A percentile compares a stretch with the other conserved stretches of the same genome.
Evolutionary conservation across 2,113 vertebrate species (phyloP).

Genomic region (Hippoglossus stenolepis): DNA sequence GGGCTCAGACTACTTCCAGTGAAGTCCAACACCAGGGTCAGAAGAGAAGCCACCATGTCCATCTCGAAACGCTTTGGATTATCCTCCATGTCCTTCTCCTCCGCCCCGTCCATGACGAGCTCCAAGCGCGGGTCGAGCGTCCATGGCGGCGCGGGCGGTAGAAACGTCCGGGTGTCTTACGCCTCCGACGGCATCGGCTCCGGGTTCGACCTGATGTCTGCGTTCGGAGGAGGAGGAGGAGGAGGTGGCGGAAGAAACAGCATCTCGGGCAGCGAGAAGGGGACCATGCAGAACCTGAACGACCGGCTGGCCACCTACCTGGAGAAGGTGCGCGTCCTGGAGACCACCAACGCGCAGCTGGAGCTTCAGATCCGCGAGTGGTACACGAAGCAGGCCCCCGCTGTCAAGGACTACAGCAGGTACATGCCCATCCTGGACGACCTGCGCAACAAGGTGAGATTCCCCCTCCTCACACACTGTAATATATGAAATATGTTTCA

Average conservation of each 20-base stretch:
- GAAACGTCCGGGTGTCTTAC: conserved; percentile 66
- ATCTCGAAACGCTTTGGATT: not conserved
- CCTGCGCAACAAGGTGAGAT: conserved; percentile 77
- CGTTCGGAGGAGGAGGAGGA: fast-evolving
- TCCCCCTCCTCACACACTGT: not conserved
- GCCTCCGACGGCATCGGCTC: conserved; percentile 26
- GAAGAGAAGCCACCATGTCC: conserved; percentile 40
- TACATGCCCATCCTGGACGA: conserved; percentile 65
- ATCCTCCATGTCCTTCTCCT: conserved; percentile 44
- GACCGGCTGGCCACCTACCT: conserved; percentile 82
- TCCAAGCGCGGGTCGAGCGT: conserved; percentile 51
- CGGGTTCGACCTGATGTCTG: conserved; percentile 42
- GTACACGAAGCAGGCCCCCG: conserved; percentile 70
- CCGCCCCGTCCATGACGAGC: fast-evolving
- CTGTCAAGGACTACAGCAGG: conserved; percentile 78
- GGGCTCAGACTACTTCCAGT: too few relatives aligned
- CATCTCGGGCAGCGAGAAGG: conserved; percentile 58
- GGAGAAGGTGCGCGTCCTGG: conserved; percentile 81
- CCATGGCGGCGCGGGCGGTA: conserved; percentile 64
- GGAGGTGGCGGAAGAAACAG: not conserved
- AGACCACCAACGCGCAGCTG: conserved; percentile 74
- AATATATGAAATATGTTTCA: too few relatives aligned
- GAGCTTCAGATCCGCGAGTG: conserved; percentile 83
- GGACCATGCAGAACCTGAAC: conserved; percentile 85
- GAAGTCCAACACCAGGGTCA: not conserved